Conservation (phyloP, 2,797 vertebrate genomes). For the Hemitrygon akajei region DNA sequence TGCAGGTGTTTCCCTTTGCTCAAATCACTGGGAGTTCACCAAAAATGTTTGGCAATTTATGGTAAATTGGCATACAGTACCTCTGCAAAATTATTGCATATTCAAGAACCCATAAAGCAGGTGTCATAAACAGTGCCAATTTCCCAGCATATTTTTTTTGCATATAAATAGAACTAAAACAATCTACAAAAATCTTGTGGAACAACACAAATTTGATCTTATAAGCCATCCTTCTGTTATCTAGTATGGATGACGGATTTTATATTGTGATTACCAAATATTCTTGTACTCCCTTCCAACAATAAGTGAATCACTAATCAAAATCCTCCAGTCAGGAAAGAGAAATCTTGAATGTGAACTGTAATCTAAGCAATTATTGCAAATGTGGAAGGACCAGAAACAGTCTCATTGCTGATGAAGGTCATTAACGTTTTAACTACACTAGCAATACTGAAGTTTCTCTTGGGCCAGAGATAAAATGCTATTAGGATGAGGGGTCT, state of each 20-base stretch:
- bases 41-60: not conserved
- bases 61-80: not conserved
- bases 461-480: not conserved
- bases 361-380: not conserved
- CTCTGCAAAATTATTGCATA: not conserved
- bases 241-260: not conserved
- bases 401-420: not conserved
- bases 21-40: not conserved
- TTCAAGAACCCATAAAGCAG: not conserved
- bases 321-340: not conserved
- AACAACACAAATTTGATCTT: not conserved
- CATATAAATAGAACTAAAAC: not conserved
- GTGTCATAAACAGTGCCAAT: not conserved
- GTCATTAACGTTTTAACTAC: not conserved
- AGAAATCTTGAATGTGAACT: constrained; percentile 7
- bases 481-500: not conserved
- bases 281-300: not conserved
- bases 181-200: not conserved
- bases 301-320: not conserved
- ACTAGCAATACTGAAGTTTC: not conserved
- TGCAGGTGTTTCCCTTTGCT: not conserved
- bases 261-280: not conserved
- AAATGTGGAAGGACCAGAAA: not conserved
- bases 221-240: not conserved
- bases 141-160: not conserved